phyloP scores from a whole-genome alignment of 1,140 invertebrate species.

The Acromyrmex echinatior region DNA sequence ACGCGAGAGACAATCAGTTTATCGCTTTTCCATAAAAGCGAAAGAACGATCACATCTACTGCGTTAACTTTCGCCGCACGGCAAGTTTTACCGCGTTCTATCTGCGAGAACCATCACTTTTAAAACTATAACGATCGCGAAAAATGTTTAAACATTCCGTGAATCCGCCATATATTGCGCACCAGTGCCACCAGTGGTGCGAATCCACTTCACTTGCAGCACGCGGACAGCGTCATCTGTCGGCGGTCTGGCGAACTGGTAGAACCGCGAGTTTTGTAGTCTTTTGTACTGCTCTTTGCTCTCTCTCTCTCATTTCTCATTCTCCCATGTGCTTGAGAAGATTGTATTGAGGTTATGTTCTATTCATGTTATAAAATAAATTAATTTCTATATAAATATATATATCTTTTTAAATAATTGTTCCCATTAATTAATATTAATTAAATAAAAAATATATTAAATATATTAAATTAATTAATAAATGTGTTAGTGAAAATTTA shows the following conservation, averaged over 20 bases:
- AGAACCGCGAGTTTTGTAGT: too few relatives aligned
- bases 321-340: not conserved
- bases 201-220: too few relatives aligned
- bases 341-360: conserved; percentile 7
- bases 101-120: not conserved
- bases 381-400: not conserved
- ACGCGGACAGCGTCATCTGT: too few relatives aligned
- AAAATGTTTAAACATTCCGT: not conserved
- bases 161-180: not conserved
- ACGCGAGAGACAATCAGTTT: too few relatives aligned
- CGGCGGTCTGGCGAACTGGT: too few relatives aligned
- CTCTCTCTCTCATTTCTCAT: too few relatives aligned
- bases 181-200: too few relatives aligned
- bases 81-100: too few relatives aligned
- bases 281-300: too few relatives aligned
- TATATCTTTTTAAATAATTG: conserved; percentile 14
- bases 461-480: not conserved
- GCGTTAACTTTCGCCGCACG: too few relatives aligned
- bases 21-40: too few relatives aligned
- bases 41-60: too few relatives aligned
- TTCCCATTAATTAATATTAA: not conserved
- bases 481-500: not conserved
- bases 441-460: conserved; percentile 11
- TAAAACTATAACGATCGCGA: not conserved
- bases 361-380: not conserved